Evolutionary conservation across 2,888 invertebrate species (phyloP).

Genomic region (Cerceris rybyensis): DNA sequence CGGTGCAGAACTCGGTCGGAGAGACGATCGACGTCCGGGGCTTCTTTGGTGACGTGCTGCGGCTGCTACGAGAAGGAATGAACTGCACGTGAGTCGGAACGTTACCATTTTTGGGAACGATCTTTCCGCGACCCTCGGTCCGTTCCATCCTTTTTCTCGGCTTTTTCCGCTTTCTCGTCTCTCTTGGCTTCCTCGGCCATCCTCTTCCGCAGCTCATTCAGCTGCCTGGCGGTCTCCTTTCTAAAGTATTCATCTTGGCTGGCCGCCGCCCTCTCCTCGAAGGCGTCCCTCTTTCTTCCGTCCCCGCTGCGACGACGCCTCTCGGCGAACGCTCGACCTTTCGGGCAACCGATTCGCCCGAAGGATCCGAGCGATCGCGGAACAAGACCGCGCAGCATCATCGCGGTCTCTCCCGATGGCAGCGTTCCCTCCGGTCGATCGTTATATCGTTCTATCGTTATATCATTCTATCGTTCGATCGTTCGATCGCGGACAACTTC

Average conservation of each 20-base stretch:
- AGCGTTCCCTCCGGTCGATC: too few species aligned
- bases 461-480: not conserved
- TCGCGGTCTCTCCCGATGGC: not conserved
- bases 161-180: not conserved
- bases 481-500: not conserved
- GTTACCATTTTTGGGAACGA: not conserved
- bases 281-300: slow-evolving; percentile 74
- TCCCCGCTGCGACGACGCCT: slow-evolving; percentile 73
- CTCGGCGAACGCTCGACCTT: slow-evolving; percentile 50
- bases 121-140: not conserved
- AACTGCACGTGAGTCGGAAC: slow-evolving; percentile 77
- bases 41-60: slow-evolving; percentile 77
- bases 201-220: slow-evolving; percentile 58
- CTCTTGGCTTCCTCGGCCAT: not conserved
- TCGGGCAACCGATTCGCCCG: not conserved
- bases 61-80: slow-evolving; percentile 74
- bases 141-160: not conserved
- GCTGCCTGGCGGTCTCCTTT: slow-evolving; percentile 70
- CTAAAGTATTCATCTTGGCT: slow-evolving; percentile 77
- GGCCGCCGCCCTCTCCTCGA: slow-evolving; percentile 74
- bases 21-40: slow-evolving; percentile 71
- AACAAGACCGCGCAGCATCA: slow-evolving; percentile 40
- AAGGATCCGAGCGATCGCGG: slow-evolving; percentile 29
- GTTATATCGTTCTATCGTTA: too few species aligned
- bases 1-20: slow-evolving; percentile 62